Percentiles rank a stretch among this genome's conserved stretches.
phyloP scores from a whole-genome alignment of 2,113 vertebrate genomes.

The Picathartes gymnocephalus region DNA sequence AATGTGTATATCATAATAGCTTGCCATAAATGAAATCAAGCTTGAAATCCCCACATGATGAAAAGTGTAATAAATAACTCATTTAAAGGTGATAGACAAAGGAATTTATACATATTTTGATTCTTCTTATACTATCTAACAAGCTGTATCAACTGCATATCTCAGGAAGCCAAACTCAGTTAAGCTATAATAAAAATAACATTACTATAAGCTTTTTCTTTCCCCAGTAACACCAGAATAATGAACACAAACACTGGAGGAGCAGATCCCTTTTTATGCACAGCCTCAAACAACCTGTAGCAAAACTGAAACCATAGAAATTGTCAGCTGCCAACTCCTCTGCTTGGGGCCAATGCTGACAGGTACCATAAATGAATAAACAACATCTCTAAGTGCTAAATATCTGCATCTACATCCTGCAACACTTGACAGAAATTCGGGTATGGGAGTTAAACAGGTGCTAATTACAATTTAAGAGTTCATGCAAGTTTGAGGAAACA shows the following conservation, averaged over 20 bases:
- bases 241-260: background rate
- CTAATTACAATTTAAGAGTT: background rate
- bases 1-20: background rate
- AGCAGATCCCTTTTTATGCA: background rate
- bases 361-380: background rate
- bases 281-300: background rate
- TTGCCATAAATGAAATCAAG: constrained; percentile 8
- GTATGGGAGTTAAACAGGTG: background rate
- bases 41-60: background rate
- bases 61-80: background rate
- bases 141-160: background rate
- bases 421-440: background rate
- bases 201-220: background rate
- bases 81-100: background rate
- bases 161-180: background rate
- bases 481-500: background rate
- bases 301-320: background rate
- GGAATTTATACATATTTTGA: background rate
- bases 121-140: background rate
- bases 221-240: background rate
- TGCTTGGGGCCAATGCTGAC: background rate
- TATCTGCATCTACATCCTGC: background rate
- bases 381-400: background rate
- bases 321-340: background rate
- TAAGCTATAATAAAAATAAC: background rate